Evolutionary conservation across 2,797 vertebrate genomes (phyloP).

Genomic region (Enteromius fasciolatus): DNA sequence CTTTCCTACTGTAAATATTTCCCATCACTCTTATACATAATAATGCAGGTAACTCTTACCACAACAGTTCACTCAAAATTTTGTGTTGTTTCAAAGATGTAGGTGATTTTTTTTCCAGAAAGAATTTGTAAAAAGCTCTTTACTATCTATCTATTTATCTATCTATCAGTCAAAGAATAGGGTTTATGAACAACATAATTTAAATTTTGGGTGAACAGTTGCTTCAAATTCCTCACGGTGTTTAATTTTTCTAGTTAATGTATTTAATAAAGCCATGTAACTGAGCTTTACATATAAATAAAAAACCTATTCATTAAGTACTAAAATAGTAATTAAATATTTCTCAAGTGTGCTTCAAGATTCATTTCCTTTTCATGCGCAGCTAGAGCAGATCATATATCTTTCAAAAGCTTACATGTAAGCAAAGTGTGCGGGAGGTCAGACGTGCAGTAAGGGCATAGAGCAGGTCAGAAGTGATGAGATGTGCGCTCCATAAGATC

Average conservation of each 20-base stretch:
- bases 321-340: background rate
- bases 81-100: background rate
- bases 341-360: constrained; percentile 25
- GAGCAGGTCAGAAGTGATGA: constrained; percentile 36
- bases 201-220: background rate
- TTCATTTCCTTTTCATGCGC: constrained; percentile 2
- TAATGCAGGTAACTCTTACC: background rate
- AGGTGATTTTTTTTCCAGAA: background rate
- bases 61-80: background rate
- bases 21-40: background rate
- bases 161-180: background rate
- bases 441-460: constrained; percentile 19
- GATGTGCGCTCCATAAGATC: constrained; percentile 38
- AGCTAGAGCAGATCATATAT: constrained; percentile 13
- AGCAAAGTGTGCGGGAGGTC: constrained; percentile 36
- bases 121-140: background rate
- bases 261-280: background rate
- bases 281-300: background rate
- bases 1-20: background rate
- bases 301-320: constrained; percentile 14
- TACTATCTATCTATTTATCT: no score
- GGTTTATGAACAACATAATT: background rate
- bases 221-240: background rate
- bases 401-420: constrained; percentile 42
- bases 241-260: constrained; percentile 4